These are phyloP conservation scores for Etheostoma nigrum DNA, from an alignment of 2,797 vertebrate genomes.

Conservation along the genomic window DNA sequence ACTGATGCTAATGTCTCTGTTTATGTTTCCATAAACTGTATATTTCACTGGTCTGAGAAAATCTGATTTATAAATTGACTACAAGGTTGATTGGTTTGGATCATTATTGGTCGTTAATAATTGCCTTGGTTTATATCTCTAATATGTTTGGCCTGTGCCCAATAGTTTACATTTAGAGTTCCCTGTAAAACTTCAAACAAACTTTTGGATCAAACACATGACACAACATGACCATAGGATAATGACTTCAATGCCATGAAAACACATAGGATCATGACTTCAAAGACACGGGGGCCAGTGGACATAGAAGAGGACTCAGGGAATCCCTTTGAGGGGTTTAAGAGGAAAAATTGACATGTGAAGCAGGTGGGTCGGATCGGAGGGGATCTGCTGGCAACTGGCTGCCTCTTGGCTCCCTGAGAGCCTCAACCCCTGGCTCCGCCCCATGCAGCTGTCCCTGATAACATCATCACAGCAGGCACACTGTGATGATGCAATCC, in stretches of 20 bases:
- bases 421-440: slow-evolving; percentile 58
- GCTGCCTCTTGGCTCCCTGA: slow-evolving; percentile 74
- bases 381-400: slow-evolving; percentile 75
- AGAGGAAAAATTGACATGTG: slow-evolving; percentile 71
- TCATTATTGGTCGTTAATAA: slow-evolving; percentile 51
- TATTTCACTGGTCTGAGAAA: slow-evolving; percentile 33
- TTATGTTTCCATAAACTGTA: slow-evolving; percentile 23
- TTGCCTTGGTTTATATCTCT: slow-evolving; percentile 31
- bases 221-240: slow-evolving; percentile 67
- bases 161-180: slow-evolving; percentile 48
- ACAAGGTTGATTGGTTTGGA: slow-evolving; percentile 30
- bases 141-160: slow-evolving; percentile 51
- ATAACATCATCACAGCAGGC: slow-evolving; percentile 80
- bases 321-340: slow-evolving; percentile 84
- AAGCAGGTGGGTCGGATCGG: slow-evolving; percentile 73
- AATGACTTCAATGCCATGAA: slow-evolving; percentile 72
- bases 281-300: slow-evolving; percentile 64
- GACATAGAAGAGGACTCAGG: slow-evolving; percentile 72
- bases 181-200: slow-evolving; percentile 74
- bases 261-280: slow-evolving; percentile 75
- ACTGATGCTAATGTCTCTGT: slow-evolving; percentile 45
- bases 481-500: slow-evolving; percentile 78
- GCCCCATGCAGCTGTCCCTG: slow-evolving; percentile 82
- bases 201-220: slow-evolving; percentile 69
- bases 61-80: slow-evolving; percentile 37